Base-by-base conservation (phyloP, 2,888 invertebrate species). In the Cephalotes varians region DNA sequence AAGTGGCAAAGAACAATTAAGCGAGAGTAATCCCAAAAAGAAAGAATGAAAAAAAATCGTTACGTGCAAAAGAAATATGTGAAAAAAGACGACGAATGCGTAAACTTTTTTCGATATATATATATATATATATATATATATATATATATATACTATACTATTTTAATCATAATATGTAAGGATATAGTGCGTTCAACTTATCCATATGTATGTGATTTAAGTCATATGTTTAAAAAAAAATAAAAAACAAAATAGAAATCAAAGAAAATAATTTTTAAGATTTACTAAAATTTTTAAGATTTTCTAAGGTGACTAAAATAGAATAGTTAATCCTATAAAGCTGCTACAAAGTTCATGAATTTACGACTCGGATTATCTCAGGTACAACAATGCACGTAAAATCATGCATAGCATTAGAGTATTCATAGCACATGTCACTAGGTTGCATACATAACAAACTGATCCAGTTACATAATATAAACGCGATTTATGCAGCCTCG, bases 391-490 rank as follows among this genome's bases (percentile, higher is more conserved):
- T 56, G 31, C 44, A 40, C 37, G 12, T 49, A 51, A 65, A 67
- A 21, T 56, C 12, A 37, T 21, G 21, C 21, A 31, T 34, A 6
- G 18, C 31, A 44, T 76, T 76, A 40, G 28, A 51, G 40, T 51
- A 67, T 34, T 44, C 44, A 40, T 21, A 44, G 77, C 21, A 49
- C 54, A 47, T 56, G 54, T 69, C 69, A 54, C n/a, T 44, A 71
- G 34, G 12, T 71, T 44, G 77, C 71, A 58, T 79, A 40, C 44
- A 28, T 79, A 79, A 79, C 7, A 69, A 65, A 69, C 25, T 56
- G 34, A 69, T 71, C 37, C 1, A 40, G 25, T 79, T 79, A 71
- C 56, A 79, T 85, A 85, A 84, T 84, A 81, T 58, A 60, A 1
- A 40, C 10, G 54, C 10, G 25, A 56, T 40, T 25, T 40, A 47